Conservation (phyloP, 2,888 invertebrate species). For the Lasiommata megera region DNA sequence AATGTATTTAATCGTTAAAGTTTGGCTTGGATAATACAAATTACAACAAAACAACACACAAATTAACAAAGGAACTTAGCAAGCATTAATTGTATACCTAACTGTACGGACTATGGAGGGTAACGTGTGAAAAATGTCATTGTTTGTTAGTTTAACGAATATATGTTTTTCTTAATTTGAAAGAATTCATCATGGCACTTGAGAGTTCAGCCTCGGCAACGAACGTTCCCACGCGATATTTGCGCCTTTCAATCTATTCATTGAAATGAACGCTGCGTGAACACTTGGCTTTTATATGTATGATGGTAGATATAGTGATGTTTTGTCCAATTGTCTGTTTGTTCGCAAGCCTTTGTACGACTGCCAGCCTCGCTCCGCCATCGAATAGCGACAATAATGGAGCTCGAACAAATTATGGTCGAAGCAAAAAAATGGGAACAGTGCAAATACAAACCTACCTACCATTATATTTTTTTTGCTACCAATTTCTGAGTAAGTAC, state of each 20-base stretch:
- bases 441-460: neutral
- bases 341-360: slow-evolving; percentile 52
- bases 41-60: neutral
- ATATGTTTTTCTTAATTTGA: slow-evolving; percentile 47
- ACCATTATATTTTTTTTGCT: slow-evolving; percentile 4
- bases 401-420: slow-evolving; percentile 13
- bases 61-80: too few species aligned
- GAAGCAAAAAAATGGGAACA: slow-evolving; percentile 16
- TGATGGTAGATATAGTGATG: slow-evolving; percentile 41
- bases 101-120: slow-evolving; percentile 23
- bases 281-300: slow-evolving; percentile 32
- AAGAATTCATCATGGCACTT: slow-evolving; percentile 43
- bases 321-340: slow-evolving; percentile 50
- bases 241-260: slow-evolving; percentile 52
- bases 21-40: too few species aligned
- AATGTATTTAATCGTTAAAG: too few species aligned
- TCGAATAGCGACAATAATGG: slow-evolving; percentile 14
- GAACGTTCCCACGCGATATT: slow-evolving; percentile 65
- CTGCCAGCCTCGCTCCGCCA: slow-evolving; percentile 45
- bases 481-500: neutral
- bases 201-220: slow-evolving; percentile 22
- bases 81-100: neutral
- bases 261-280: slow-evolving; percentile 39
- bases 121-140: slow-evolving; percentile 40
- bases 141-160: slow-evolving; percentile 50